Base-by-base conservation (phyloP, 2,113 vertebrate genomes). In the Sylvilagus bachmani region DNA sequence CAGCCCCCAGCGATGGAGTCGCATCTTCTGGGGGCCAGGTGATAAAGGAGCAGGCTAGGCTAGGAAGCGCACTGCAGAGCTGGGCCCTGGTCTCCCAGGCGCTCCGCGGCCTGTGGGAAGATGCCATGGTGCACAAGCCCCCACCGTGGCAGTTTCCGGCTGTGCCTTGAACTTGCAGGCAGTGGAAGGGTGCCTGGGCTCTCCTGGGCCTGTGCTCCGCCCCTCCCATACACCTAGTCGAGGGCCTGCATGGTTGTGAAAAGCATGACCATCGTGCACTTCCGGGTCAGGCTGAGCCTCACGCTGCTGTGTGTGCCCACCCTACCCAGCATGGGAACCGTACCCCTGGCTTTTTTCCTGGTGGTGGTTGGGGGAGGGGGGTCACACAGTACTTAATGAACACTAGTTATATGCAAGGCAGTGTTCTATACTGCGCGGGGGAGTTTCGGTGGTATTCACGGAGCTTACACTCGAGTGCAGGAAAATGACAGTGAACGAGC, bases 361-460 rank as follows among this genome's bases (percentile, higher is more conserved):
- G 44, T 44, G 44, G 44, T n/a, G 58, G 31, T 49, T 25, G 83
- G 27, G 14, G 19, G 55, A 5, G 36, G 21, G 25, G 19, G 86
- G 74, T 69, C 13, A 89, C 17, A 6, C 74, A 33, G 24, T 66
- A 24, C 33, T 51, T 58, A 58, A 11, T 7, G 25, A 92, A 12
- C 21, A 21, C 13, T 69, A 5, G 4, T 2, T 22, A 38, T 6
- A 14, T 16, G 12, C 62, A 74, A 27, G 14, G 16, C 25, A 19
- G 21, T 11, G 22, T 22, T 80, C 55, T 44, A 3, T 31, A 33
- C 16, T 10, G 27, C 27, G 8, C 3, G 1, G 10, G 33, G 11
- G 31, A 13, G 36, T 14, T 51, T 21, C 3, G 33, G 27, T 0
- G 22, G 9, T 1, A 2, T 21, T 29, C 31, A 6, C 0, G 17